A percentile compares a stretch with the other conserved stretches of the same genome.
Evolutionary conservation across 2,113 vertebrate genomes (phyloP).

Genomic region (Mesitornis unicolor): DNA sequence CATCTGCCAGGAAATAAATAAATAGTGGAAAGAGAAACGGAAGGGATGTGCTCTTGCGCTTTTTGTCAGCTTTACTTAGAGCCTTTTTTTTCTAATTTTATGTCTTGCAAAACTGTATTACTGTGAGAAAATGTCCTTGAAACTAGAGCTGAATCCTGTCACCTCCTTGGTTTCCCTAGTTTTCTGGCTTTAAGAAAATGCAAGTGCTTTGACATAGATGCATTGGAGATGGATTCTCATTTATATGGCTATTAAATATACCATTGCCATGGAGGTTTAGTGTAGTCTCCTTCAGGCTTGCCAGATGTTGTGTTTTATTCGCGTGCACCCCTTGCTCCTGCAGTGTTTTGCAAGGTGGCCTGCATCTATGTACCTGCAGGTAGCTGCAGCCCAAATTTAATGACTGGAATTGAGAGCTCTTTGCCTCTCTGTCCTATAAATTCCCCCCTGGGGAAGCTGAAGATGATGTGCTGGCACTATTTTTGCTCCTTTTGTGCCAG

Average conservation of each 20-base stretch:
- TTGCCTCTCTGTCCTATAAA: neutral
- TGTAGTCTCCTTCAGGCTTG: neutral
- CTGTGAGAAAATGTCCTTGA: neutral
- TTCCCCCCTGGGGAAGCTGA: neutral
- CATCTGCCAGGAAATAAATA: slow-evolving; percentile 67
- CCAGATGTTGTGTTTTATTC: neutral
- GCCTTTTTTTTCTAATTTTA: neutral
- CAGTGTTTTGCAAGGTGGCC: neutral
- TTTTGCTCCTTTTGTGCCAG: neutral
- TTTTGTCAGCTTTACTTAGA: slow-evolving; percentile 29
- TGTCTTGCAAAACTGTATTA: neutral
- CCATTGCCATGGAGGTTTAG: neutral
- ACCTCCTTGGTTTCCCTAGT: neutral
- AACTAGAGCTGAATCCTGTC: neutral
- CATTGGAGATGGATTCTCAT: neutral
- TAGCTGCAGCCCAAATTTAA: neutral
- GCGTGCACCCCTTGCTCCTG: rapidly evolving
- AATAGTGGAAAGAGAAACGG: slow-evolving; percentile 40
- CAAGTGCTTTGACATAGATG: neutral
- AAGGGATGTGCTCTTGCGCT: slow-evolving; percentile 28
- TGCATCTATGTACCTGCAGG: neutral
- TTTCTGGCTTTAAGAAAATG: neutral
- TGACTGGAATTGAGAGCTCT: neutral
- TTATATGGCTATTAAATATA: neutral
- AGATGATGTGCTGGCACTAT: neutral